These are phyloP conservation scores for Thryonomys swinderianus DNA, from an alignment of 2,113 vertebrate genomes.

Conservation along the genomic window DNA sequence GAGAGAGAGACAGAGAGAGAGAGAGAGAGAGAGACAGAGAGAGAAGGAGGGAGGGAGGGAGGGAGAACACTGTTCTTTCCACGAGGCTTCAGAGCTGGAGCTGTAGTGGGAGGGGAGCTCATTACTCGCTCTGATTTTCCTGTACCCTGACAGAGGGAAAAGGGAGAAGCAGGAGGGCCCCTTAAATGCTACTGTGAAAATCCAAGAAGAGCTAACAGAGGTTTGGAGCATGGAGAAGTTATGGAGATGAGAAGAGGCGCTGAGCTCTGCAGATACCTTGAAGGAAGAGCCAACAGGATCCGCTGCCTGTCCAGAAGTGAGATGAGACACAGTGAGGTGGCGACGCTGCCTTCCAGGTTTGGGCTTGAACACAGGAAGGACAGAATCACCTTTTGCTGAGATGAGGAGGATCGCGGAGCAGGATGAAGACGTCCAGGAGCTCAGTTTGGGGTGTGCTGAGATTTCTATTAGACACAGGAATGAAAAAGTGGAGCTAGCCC, in stretches of 20 bases:
- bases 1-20: too few relatives aligned
- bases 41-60: too few relatives aligned
- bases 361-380: background rate
- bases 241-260: background rate
- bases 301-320: background rate
- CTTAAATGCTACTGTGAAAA: background rate
- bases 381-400: background rate
- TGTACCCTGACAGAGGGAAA: background rate
- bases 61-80: background rate
- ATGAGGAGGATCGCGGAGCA: background rate
- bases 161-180: background rate
- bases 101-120: background rate
- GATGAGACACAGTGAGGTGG: background rate
- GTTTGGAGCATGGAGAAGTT: background rate
- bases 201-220: background rate
- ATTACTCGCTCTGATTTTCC: background rate
- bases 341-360: background rate
- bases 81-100: background rate
- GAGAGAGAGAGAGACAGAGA: too few relatives aligned
- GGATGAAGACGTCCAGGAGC: background rate
- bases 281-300: background rate
- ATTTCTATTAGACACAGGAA: background rate
- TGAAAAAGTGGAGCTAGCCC: background rate
- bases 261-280: background rate
- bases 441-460: background rate